Evolutionary conservation across 2,888 invertebrate genomes (phyloP), one percentile per base, ranked within the genome.

Genomic region (Microctonus hyperodae): DNA sequence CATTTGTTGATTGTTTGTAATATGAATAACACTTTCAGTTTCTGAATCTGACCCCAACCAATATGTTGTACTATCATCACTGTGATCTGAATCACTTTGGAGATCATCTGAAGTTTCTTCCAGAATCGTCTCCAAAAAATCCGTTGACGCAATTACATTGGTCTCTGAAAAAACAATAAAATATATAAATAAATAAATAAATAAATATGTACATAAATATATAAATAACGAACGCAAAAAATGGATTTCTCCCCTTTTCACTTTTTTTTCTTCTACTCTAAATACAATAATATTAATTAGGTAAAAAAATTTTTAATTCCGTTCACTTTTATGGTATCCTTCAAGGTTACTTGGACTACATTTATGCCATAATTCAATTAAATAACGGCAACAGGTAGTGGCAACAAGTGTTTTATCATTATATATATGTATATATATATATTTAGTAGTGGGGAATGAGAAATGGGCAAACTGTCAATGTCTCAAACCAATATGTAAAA

Each of bases 51-150:
- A 87, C 58, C 87, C 87, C 63, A 88, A 84, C 89, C 88, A 89
- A 75, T 88, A 88, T 13, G 83, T 81, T 28, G 83, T 82, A 56
- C 44, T 44, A 16, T 80, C 81, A 33, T 61, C 61, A 75, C 88
- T 87, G 50, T 88, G 88, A 69, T 90, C 90, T 69, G 90, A 89
- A 80, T 92, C 92, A 69, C 91, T 91, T 71, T 90, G 89, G 74
- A 92, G 85, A 80, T 95, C 94, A 85, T 95, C 94, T 74, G 93
- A 93, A 20, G 94, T 94, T 85, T 95, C 95, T 85, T 95, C 95
- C 78, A 93, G 88, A 82, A 95, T 95, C 28, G 95, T 94, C 85
- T 95, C 94, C 85, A 94, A 87, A 83, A 91, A 91, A 80, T 90
- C 88, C 75, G 87, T 88, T 75, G 89, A 88, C 78, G 89, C 88